phyloP scores from a whole-genome alignment of 2,797 vertebrate genomes.

The Cetoscarus ocellatus region DNA sequence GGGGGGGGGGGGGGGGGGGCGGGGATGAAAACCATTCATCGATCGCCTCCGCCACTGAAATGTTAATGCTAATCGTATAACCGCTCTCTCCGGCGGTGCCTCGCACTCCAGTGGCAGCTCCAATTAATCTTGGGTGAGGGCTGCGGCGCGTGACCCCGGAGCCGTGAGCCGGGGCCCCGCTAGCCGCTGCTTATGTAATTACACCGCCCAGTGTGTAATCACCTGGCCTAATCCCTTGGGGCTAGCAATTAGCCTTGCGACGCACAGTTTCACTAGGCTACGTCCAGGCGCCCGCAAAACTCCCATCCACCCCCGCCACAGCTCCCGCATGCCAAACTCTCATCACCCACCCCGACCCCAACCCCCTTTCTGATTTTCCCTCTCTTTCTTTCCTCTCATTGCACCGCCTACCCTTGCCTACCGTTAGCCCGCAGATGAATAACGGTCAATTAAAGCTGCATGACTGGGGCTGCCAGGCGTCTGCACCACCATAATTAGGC shows the following conservation, averaged over 20 bases:
- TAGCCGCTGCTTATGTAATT: constrained; percentile 98
- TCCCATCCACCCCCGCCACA: constrained; percentile 78
- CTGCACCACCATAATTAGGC: constrained; percentile 96
- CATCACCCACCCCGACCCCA: constrained; percentile 14
- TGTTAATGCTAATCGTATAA: constrained; percentile 98
- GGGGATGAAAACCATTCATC: constrained; percentile 83
- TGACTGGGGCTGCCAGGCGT: constrained; percentile 92
- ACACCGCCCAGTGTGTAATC: constrained; percentile 98
- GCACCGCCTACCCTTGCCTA: constrained; percentile 69
- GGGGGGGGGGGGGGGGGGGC: constrained; percentile 40
- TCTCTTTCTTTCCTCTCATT: constrained; percentile 60
- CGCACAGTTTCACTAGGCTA: constrained; percentile 79
- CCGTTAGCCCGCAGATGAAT: constrained; percentile 91
- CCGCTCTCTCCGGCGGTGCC: constrained; percentile 91
- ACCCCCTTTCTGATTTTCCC: constrained; percentile 48
- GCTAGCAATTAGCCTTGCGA: constrained; percentile 94
- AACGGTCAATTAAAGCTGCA: constrained; percentile 97
- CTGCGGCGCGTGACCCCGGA: constrained; percentile 91
- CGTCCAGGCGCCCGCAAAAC: constrained; percentile 83
- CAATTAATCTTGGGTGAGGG: constrained; percentile 97
- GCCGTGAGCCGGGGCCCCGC: constrained; percentile 89
- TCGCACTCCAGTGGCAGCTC: constrained; percentile 94
- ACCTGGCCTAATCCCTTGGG: constrained; percentile 97
- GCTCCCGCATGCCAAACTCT: constrained; percentile 64
- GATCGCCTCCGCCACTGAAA: constrained; percentile 91